Percentiles rank a stretch among this genome's conserved stretches.
These are phyloP conservation scores for Ylistrum balloti DNA, from an alignment of 1,140 invertebrate species.

Conservation along the genomic window DNA sequence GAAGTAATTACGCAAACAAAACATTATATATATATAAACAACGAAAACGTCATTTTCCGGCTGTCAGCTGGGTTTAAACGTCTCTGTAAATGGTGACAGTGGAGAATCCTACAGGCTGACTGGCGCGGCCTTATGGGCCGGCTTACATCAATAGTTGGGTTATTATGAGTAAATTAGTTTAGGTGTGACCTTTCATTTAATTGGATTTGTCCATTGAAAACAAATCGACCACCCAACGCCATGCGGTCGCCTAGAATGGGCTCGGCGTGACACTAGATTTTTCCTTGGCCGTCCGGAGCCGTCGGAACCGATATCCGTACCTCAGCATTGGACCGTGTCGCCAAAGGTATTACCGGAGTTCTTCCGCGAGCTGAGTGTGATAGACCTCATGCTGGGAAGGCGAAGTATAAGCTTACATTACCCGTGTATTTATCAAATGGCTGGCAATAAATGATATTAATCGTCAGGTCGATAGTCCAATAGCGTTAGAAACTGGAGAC, in stretches of 20 bases:
- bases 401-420: slow-evolving; percentile 20
- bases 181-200: slow-evolving; percentile 38
- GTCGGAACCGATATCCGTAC: slow-evolving; percentile 31
- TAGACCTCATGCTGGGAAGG: background rate
- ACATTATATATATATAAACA: background rate
- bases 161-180: slow-evolving; percentile 36
- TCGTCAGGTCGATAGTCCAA: background rate
- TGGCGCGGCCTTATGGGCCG: slow-evolving; percentile 2
- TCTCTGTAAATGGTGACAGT: background rate
- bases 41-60: background rate
- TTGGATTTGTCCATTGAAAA: slow-evolving; percentile 35
- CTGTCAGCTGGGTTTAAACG: background rate
- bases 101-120: background rate
- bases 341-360: background rate
- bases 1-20: background rate
- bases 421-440: background rate
- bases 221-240: slow-evolving; percentile 30
- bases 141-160: slow-evolving; percentile 8
- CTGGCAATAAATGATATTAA: slow-evolving; percentile 19
- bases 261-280: slow-evolving; percentile 15
- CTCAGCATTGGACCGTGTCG: slow-evolving; percentile 14
- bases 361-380: slow-evolving; percentile 3
- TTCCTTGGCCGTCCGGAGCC: slow-evolving; percentile 19
- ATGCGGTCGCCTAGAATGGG: background rate
- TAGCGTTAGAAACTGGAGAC: background rate